Base-by-base conservation (phyloP, 2,797 vertebrate species). In the Masticophis lateralis region DNA sequence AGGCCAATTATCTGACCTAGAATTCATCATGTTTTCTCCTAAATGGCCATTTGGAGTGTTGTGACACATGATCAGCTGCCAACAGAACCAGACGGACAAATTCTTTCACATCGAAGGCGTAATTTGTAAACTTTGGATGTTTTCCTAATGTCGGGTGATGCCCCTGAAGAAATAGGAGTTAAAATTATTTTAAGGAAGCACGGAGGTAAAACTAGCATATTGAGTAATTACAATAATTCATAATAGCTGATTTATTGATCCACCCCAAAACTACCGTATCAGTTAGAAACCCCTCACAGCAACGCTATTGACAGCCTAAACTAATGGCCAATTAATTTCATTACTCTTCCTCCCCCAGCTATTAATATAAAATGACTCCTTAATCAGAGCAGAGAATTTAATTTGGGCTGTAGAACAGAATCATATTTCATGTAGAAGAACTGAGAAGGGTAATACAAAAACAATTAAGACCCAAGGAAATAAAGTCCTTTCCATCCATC, bases 51-150 rank as follows among this genome's bases (percentile, higher is more conserved):
- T 98, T 97, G 14, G 98, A 98, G 96, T 99, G 99, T 57, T 95
- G 97, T 16, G 95, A 98, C 94, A 99, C 98, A 0, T 98, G 97
- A 95, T 98, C 97, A 12, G 98, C 98, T 6, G 99, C 99, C 95
- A 98, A 97, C 95, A 98, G 97, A 91, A 99, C 99, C 13, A 99
- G 98, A 57, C 97, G 98, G 98, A 99, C 98, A 95, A 99, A 99
- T 97, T 99, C 99, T 95, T 97, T 98, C 87, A 98, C 98, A 61
- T 99, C 98, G 27, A 99, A 99, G 94, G 98, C 98, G 96, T 99
- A 99, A 98, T 99, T 99, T 79, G 99, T 99, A 95, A 99, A 99
- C 97, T 99, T 99, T 0, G 99, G 99, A 94, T 99, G 99, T 86
- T 99, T 99, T 94, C 99, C 99, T 16, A 99, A 98, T 2, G 99